Evolutionary conservation across 1,140 invertebrate genomes (phyloP).

Genomic region (Drepana arcuata): DNA sequence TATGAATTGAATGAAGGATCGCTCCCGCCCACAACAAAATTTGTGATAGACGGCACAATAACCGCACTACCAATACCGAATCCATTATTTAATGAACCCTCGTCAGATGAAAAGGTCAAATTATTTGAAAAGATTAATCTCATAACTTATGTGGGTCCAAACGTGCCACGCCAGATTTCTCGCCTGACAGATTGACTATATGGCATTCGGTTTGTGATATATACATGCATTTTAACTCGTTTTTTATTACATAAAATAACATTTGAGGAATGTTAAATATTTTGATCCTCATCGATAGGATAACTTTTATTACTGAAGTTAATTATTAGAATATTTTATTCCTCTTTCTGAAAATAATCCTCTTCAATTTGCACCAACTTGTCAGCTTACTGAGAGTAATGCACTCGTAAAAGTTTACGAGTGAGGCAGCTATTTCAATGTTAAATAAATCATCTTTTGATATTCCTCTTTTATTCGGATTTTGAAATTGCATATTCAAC

Average conservation of each 20-base stretch:
- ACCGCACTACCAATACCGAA: constrained; percentile 59
- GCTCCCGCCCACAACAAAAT: constrained; percentile 50
- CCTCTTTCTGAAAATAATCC: too few species aligned
- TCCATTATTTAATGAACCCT: constrained; percentile 70
- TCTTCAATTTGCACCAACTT: constrained; percentile 36
- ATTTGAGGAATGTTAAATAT: constrained; percentile 18
- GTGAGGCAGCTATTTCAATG: constrained; percentile 35
- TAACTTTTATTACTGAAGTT: too few species aligned
- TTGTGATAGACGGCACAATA: constrained; percentile 65
- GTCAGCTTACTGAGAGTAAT: constrained; percentile 53
- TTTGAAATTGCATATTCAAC: constrained; percentile 26
- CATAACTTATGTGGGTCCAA: constrained; percentile 64
- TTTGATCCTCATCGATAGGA: too few species aligned
- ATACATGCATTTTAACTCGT: too few species aligned
- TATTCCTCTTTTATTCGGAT: constrained; percentile 17
- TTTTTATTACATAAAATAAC: constrained; percentile 12
- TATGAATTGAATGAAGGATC: constrained; percentile 30
- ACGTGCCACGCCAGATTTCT: constrained; percentile 51
- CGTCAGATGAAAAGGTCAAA: constrained; percentile 70
- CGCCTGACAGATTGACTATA: constrained; percentile 37
- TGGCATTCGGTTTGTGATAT: too few species aligned
- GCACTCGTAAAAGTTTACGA: constrained; percentile 66
- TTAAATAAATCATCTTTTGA: constrained; percentile 60
- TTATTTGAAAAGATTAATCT: constrained; percentile 71
- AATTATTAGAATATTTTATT: too few species aligned